Evolutionary conservation across 92 coral and sea anemone genomes (phyloP).

Genomic region (Anthopleura xanthogrammica): DNA sequence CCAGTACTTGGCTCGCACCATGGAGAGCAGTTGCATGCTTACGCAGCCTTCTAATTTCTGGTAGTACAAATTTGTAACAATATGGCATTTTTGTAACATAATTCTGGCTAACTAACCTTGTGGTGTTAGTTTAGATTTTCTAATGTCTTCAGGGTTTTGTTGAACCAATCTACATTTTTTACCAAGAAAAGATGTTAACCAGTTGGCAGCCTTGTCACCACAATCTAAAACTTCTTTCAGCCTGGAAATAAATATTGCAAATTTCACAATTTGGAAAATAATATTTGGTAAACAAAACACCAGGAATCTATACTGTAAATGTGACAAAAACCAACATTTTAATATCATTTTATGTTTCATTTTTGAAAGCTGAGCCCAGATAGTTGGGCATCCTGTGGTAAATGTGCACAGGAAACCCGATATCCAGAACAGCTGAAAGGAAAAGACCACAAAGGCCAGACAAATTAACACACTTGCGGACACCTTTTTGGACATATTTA

Average conservation of each 20-base stretch:
- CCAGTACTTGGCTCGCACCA: too few species aligned
- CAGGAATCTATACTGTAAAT: too few species aligned
- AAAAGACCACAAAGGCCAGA: neutral
- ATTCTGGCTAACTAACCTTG: conserved; percentile 25
- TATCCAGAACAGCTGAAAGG: neutral
- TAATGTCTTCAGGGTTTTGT: conserved; percentile 68
- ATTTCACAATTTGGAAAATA: neutral
- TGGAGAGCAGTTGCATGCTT: neutral
- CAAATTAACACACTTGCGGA: neutral
- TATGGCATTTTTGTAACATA: neutral
- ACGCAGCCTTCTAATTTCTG: neutral
- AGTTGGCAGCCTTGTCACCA: conserved; percentile 82
- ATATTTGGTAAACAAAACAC: too few species aligned
- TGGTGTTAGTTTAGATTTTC: conserved; percentile 50
- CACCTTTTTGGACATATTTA: too few species aligned
- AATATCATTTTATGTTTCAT: neutral
- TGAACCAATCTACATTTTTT: conserved; percentile 83
- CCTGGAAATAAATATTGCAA: conserved; percentile 4
- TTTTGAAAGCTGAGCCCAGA: neutral
- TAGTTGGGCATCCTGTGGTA: neutral
- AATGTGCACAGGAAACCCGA: neutral
- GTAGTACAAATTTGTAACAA: neutral
- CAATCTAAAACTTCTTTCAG: conserved; percentile 55
- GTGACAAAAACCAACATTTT: neutral
- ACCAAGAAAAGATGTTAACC: conserved; percentile 71